Conservation (phyloP, 1,140 invertebrate species). For the Pollicipes pollicipes region DNA sequence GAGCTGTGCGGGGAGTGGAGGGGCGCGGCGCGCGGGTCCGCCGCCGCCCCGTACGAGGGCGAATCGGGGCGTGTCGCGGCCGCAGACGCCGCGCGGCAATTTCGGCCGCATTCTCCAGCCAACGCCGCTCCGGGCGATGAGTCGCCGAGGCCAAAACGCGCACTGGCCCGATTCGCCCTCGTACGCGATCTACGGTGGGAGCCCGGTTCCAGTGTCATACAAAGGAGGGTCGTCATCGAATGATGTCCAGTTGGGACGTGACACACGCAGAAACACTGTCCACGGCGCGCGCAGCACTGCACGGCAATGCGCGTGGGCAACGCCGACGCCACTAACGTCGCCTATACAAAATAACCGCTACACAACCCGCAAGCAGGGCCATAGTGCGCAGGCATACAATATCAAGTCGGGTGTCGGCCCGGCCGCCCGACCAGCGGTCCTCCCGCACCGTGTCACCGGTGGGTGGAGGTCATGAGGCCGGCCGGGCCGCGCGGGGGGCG, state of each 20-base stretch:
- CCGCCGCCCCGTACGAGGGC: background rate
- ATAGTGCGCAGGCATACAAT: background rate
- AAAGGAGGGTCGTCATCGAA: too few relatives aligned
- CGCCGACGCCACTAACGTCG: background rate
- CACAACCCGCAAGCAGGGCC: too few relatives aligned
- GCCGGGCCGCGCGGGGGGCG: too few relatives aligned
- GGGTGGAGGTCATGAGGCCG: background rate
- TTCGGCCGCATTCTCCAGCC: too few relatives aligned
- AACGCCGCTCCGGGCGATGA: too few relatives aligned
- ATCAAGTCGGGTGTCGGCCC: background rate
- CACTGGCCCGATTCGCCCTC: background rate
- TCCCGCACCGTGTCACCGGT: background rate
- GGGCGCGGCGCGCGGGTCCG: too few relatives aligned
- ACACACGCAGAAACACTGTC: background rate
- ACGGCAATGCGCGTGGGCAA: too few relatives aligned
- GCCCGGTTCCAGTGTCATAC: background rate
- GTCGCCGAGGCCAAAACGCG: too few relatives aligned
- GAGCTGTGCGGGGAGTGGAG: too few relatives aligned
- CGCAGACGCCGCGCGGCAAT: too few relatives aligned
- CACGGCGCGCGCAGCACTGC: too few relatives aligned
- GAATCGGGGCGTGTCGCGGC: background rate
- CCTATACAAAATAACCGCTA: background rate
- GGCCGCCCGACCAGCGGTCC: too few relatives aligned
- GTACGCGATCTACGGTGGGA: background rate
- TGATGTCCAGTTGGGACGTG: background rate